Base-by-base conservation (phyloP, 2,113 vertebrate species). In the Nibea coibor region DNA sequence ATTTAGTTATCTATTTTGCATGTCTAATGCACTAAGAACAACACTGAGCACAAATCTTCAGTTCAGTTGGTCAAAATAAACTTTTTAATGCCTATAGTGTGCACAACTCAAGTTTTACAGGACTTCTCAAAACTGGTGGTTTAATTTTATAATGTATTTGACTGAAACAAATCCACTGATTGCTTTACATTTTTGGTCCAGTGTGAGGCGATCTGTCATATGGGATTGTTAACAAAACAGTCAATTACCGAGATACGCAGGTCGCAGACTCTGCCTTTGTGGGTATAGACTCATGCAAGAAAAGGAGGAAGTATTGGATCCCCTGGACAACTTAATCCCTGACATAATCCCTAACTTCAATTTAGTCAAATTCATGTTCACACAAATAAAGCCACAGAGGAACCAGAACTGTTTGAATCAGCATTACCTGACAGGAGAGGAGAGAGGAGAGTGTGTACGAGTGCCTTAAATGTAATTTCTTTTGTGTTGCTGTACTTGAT, bases 271-370 rank as follows among this genome's bases (percentile, higher is more conserved):
- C 72, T 78, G 72, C 81, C 83, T 83, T 88, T 92, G 86, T 80
- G 56, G 66, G 80, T 47, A 79, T 75, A 84, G 80, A 75, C 73
- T 90, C 64, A 1, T 63, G 87, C 78, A 83, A 82, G 75, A 85
- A 85, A 89, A 75, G 48, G 72, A 86, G 66, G 35, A 89, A 85
- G 78, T 81, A 82, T 81, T 87, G 88, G 88, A 93, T 91, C 90
- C 83, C 64, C 84, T 87, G 90, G 93, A 94, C 94, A 94, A 93
- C 91, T 94, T 95, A 95, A 95, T 94, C 94, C 94, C 84, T 84
- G 66, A 87, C 92, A 93, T 94, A 95, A 95, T 94, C 94, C 94
- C 78, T 82, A 88, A 93, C 88, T 94, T 94, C 93, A 92, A 93
- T 94, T 93, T 93, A 90, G 88, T 92, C 86, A 90, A 91, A 94